These are phyloP conservation scores for Paramacrobiotus metropolitanus DNA, from an alignment of 1,140 invertebrate genomes.

Conservation along the genomic window DNA sequence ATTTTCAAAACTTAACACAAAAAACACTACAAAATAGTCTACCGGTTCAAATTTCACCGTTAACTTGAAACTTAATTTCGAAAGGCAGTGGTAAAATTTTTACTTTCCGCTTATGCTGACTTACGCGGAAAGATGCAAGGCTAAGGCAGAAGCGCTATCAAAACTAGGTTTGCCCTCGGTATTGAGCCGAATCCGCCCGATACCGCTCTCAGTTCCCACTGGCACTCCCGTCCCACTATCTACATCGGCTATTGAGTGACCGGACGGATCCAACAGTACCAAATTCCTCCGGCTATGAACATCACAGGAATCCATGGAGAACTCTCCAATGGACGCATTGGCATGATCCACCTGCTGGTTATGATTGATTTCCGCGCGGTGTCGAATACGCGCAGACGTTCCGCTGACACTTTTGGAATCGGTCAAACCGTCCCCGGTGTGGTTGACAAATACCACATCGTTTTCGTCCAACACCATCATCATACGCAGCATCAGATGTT, in stretches of 20 bases:
- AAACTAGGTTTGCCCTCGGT: not conserved
- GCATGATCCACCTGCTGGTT: not conserved
- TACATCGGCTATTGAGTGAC: not conserved
- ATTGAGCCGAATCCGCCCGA: not conserved
- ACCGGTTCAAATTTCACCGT: no score
- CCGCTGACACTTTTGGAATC: not conserved
- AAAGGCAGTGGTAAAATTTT: no score
- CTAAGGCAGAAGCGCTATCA: not conserved
- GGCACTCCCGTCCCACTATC: not conserved
- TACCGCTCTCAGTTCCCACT: not conserved
- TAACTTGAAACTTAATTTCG: no score
- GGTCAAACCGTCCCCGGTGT: not conserved
- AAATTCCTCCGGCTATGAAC: not conserved
- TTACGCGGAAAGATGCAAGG: conserved; percentile 2
- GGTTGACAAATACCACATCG: not conserved
- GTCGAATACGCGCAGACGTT: not conserved
- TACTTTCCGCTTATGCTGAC: not conserved
- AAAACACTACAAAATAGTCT: no score
- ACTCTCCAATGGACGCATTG: conserved; percentile 2
- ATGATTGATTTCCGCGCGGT: not conserved
- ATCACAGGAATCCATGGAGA: conserved; percentile 2
- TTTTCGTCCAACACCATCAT: conserved; percentile 5
- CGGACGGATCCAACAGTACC: not conserved
- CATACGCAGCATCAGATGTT: conserved; percentile 2
- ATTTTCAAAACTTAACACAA: no score